A percentile compares a stretch with the other conserved stretches of the same genome.
These are phyloP conservation scores for Monoplex corrugatus DNA, from an alignment of 2,888 invertebrate genomes.

Conservation along the genomic window DNA sequence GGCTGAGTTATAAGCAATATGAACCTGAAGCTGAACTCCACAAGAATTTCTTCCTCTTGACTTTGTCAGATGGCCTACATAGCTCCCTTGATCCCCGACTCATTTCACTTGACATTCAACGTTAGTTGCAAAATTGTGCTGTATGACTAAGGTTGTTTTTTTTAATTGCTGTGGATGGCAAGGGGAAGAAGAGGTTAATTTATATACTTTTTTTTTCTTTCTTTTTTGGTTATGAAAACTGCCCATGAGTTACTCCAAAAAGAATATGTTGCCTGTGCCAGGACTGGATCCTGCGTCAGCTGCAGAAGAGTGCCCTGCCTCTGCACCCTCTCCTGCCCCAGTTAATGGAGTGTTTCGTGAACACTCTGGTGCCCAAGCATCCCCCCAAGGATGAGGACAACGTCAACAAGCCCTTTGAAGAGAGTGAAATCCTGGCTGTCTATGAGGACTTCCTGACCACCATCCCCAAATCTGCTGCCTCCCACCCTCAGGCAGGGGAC, in stretches of 20 bases:
- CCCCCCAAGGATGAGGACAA: conserved; percentile 85
- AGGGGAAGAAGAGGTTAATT: too few species aligned
- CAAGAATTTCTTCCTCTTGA: too few species aligned
- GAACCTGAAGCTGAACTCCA: too few species aligned
- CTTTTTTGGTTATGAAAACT: too few species aligned
- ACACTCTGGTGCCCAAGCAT: conserved; percentile 89
- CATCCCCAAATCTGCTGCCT: background rate
- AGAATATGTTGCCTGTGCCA: conserved; percentile 58
- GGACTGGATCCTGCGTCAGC: conserved; percentile 95
- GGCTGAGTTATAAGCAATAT: too few species aligned
- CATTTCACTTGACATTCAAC: too few species aligned
- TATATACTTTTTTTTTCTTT: too few species aligned
- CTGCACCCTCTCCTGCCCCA: conserved; percentile 96
- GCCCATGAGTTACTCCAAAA: background rate
- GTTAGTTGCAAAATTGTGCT: too few species aligned
- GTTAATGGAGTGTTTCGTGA: conserved; percentile 96
- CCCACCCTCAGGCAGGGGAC: background rate
- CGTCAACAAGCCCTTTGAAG: conserved; percentile 94
- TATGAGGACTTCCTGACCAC: conserved; percentile 62
- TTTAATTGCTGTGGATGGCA: too few species aligned
- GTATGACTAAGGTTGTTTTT: too few species aligned
- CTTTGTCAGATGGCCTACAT: too few species aligned
- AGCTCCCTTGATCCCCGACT: too few species aligned
- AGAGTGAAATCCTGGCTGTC: conserved; percentile 89
- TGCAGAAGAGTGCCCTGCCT: conserved; percentile 93